These are phyloP conservation scores for Seira ritae DNA, from an alignment of 2,888 invertebrate genomes.

Conservation along the genomic window DNA sequence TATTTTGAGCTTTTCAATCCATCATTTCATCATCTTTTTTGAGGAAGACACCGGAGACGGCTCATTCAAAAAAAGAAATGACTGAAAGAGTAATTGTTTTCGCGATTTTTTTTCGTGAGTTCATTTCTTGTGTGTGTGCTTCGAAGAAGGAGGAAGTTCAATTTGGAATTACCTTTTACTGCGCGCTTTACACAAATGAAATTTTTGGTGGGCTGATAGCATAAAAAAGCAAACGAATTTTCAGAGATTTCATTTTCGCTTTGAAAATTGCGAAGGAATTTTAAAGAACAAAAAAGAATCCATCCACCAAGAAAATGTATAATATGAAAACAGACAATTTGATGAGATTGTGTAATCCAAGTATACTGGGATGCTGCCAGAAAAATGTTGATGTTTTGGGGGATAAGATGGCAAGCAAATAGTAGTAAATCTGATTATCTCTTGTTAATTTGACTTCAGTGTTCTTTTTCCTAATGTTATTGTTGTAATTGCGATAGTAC, in stretches of 20 bases:
- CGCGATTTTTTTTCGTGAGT: slow-evolving; percentile 21
- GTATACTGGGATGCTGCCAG: slow-evolving; percentile 43
- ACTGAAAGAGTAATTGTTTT: slow-evolving; percentile 35
- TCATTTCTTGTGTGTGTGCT: not conserved
- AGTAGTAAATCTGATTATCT: slow-evolving; percentile 44
- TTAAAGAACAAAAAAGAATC: not conserved
- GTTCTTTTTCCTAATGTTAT: not conserved
- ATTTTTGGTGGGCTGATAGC: no score
- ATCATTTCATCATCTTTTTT: slow-evolving; percentile 11
- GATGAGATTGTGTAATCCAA: slow-evolving; percentile 1
- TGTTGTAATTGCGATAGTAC: slow-evolving; percentile 23
- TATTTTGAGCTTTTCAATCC: slow-evolving; percentile 11
- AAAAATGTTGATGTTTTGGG: not conserved
- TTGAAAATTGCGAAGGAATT: not conserved
- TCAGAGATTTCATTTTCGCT: not conserved
- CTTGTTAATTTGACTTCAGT: slow-evolving; percentile 8
- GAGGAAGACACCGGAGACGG: not conserved
- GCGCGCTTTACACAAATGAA: no score
- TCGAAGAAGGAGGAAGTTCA: no score
- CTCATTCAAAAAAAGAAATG: not conserved
- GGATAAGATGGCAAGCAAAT: slow-evolving; percentile 9
- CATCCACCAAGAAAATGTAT: no score
- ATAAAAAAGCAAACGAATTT: no score
- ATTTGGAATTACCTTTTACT: no score
- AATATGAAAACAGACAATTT: not conserved